These are phyloP conservation scores for Corella eumyota DNA, from an alignment of 23 tunicate genomes.

Conservation along the genomic window DNA sequence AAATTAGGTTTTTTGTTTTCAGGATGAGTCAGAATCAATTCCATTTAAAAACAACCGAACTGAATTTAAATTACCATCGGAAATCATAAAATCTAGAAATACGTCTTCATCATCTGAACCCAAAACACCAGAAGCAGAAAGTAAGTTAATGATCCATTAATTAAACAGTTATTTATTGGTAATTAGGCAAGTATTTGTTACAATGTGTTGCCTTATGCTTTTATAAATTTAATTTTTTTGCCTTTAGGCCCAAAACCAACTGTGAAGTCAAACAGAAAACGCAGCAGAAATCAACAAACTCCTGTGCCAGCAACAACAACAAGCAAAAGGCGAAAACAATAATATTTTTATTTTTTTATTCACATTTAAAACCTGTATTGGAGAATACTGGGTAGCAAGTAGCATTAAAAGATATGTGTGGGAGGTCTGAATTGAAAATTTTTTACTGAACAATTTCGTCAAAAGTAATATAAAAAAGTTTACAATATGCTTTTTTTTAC, in stretches of 20 bases:
- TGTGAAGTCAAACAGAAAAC: constrained; percentile 5
- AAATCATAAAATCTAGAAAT: constrained; percentile 37
- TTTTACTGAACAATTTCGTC: neutral
- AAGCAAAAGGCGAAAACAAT: constrained; percentile 7
- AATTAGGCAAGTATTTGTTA: too few relatives aligned
- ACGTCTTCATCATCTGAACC: constrained; percentile 1
- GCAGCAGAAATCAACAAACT: constrained; percentile 4
- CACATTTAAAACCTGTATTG: too few relatives aligned
- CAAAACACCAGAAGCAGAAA: neutral
- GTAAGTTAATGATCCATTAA: neutral
- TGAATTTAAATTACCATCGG: constrained; percentile 55
- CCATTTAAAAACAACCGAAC: constrained; percentile 26
- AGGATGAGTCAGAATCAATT: constrained; percentile 56
- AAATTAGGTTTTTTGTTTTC: neutral
- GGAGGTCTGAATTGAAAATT: neutral
- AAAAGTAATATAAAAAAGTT: too few relatives aligned
- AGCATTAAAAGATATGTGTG: neutral
- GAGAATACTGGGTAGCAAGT: too few relatives aligned
- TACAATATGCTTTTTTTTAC: too few relatives aligned
- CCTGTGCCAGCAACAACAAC: constrained; percentile 3
- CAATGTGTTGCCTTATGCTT: too few relatives aligned
- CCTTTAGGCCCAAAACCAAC: constrained; percentile 7
- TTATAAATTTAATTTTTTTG: too few relatives aligned
- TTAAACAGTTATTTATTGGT: neutral
- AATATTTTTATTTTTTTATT: too few relatives aligned